Percentiles rank a stretch among this genome's conserved stretches.
Conservation (phyloP, 2,113 vertebrate genomes). For the Piprites chloris region DNA sequence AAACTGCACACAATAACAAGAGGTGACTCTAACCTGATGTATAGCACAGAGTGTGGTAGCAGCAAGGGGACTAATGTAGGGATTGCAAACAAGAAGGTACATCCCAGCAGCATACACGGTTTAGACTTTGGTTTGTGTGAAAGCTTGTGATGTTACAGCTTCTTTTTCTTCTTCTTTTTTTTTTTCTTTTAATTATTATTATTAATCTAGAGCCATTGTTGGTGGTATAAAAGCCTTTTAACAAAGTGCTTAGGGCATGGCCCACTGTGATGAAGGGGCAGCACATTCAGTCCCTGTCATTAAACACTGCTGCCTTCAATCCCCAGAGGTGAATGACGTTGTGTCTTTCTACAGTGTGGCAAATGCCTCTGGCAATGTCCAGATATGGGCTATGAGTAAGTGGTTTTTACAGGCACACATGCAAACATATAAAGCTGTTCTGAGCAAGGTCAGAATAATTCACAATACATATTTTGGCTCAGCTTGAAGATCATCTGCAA, state of each 20-base stretch:
- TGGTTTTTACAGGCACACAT: not conserved
- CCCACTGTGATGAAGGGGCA: not conserved
- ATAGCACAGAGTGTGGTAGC: accelerated
- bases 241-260: not conserved
- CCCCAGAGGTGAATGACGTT: not conserved
- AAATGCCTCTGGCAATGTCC: not conserved
- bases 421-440: not conserved
- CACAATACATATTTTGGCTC: not conserved
- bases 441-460: not conserved
- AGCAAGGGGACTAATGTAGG: not conserved
- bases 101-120: not conserved
- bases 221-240: not conserved
- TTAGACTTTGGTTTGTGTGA: not conserved
- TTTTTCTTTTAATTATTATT: not conserved
- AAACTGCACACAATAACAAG: not conserved
- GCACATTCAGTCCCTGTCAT: not conserved
- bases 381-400: not conserved
- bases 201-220: not conserved
- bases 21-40: not conserved
- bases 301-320: not conserved
- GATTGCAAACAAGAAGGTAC: not conserved
- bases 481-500: not conserved
- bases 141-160: not conserved
- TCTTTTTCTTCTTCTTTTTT: not conserved
- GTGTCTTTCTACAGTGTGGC: not conserved